Evolutionary conservation across 2,888 invertebrate genomes (phyloP).

Genomic region (Sipha maydis): DNA sequence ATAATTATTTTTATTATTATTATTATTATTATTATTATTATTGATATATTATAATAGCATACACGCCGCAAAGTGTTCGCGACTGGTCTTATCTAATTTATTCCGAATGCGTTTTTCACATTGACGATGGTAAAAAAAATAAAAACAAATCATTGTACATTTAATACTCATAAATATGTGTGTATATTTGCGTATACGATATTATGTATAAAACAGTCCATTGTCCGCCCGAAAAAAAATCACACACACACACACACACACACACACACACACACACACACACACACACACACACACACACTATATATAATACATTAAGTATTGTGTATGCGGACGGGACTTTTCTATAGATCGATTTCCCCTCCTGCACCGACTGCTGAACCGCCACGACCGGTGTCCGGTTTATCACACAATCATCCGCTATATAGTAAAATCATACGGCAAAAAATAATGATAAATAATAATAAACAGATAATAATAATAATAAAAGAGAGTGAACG

Average conservation of each 20-base stretch:
- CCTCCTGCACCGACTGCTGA: not conserved
- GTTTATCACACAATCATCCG: constrained; percentile 32
- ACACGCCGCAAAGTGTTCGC: not conserved
- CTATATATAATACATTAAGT: too few species aligned
- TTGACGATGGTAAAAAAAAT: not conserved
- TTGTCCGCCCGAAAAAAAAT: constrained; percentile 21
- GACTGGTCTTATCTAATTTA: constrained; percentile 21
- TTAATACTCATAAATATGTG: constrained; percentile 1
- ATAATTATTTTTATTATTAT: too few species aligned
- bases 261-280: not conserved
- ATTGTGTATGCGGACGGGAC: not conserved
- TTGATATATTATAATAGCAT: not conserved
- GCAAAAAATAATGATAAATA: not conserved
- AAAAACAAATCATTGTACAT: not conserved
- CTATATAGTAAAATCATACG: constrained; percentile 1
- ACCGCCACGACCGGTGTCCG: constrained; percentile 10
- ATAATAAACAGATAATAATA: not conserved
- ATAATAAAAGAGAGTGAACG: not conserved
- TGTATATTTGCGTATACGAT: not conserved
- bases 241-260: not conserved
- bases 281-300: not conserved
- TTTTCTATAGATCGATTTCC: constrained; percentile 34
- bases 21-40: too few species aligned
- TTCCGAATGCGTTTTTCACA: not conserved
- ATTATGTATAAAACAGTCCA: not conserved